Percentiles rank a stretch among this genome's conserved stretches.
These are phyloP conservation scores for Tipula lateralis DNA, from an alignment of 2,888 invertebrate genomes.

Conservation along the genomic window DNA sequence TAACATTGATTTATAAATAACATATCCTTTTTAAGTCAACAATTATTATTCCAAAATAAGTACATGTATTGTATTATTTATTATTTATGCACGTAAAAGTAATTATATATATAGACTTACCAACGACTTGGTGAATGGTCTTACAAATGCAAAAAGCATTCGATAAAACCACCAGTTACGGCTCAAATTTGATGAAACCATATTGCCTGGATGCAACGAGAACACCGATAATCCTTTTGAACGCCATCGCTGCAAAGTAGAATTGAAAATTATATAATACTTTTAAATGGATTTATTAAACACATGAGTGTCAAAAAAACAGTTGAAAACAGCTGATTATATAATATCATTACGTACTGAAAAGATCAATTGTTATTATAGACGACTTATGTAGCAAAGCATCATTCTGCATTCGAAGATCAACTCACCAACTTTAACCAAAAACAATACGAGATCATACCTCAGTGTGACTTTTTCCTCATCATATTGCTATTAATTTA, in stretches of 20 bases:
- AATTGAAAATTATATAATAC: too few relatives aligned
- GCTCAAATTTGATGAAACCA: constrained; percentile 73
- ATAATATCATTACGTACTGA: too few relatives aligned
- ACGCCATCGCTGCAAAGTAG: constrained; percentile 55
- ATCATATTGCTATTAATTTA: too few relatives aligned
- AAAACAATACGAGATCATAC: too few relatives aligned
- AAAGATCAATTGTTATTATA: too few relatives aligned
- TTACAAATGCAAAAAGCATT: constrained; percentile 69
- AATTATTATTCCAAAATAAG: not conserved
- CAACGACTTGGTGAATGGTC: constrained; percentile 92
- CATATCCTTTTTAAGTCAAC: not conserved
- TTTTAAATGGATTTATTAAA: too few relatives aligned
- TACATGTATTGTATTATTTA: not conserved
- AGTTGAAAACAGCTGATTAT: too few relatives aligned
- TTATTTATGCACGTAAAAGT: not conserved
- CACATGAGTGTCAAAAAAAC: too few relatives aligned
- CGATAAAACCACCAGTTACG: constrained; percentile 83
- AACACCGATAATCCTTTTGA: constrained; percentile 66
- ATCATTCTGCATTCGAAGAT: too few relatives aligned
- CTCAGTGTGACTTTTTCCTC: too few relatives aligned
- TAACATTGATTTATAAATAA: not conserved
- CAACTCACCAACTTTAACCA: too few relatives aligned
- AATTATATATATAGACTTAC: constrained; percentile 52
- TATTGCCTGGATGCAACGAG: constrained; percentile 85
- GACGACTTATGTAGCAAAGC: too few relatives aligned